Evolutionary conservation across 1,140 invertebrate genomes (phyloP).

Genomic region (Paracyclopina nana): DNA sequence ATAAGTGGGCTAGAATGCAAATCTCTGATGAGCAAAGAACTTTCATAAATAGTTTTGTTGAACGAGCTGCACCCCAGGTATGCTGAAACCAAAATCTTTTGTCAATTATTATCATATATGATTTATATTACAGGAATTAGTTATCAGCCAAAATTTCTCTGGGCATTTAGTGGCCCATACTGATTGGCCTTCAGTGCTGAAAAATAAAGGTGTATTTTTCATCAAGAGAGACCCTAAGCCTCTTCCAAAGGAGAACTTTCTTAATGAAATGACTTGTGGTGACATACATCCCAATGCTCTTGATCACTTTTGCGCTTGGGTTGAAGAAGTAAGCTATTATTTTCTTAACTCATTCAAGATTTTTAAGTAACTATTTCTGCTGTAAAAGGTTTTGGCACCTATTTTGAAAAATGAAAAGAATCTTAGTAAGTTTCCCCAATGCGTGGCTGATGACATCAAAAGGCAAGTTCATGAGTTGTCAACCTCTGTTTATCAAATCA

Average conservation of each 20-base stretch:
- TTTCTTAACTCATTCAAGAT: too few species aligned
- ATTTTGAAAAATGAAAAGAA: slow-evolving; percentile 14
- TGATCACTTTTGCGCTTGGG: slow-evolving; percentile 16
- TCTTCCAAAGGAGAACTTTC: slow-evolving; percentile 8
- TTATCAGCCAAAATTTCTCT: slow-evolving; percentile 8
- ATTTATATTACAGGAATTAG: too few species aligned
- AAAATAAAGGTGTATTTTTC: slow-evolving; percentile 12
- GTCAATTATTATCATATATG: too few species aligned
- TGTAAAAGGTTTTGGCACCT: too few species aligned
- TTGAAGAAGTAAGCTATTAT: slow-evolving; percentile 15
- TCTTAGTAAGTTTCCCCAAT: slow-evolving; percentile 8
- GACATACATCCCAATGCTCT: slow-evolving; percentile 15
- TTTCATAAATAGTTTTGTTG: too few species aligned
- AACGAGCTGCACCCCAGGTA: too few species aligned
- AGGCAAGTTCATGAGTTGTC: slow-evolving; percentile 15
- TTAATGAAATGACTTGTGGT: slow-evolving; percentile 2
- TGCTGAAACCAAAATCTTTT: too few species aligned
- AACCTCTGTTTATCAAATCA: slow-evolving; percentile 9
- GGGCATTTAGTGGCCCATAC: slow-evolving; percentile 6
- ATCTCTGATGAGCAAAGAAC: too few species aligned
- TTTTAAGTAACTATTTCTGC: too few species aligned
- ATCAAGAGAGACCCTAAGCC: slow-evolving; percentile 5
- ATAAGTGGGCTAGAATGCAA: too few species aligned
- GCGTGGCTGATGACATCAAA: slow-evolving; percentile 13
- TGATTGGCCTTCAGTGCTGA: slow-evolving; percentile 10